Conservation (phyloP, 1,140 invertebrate genomes). For the Aricia agestis region DNA sequence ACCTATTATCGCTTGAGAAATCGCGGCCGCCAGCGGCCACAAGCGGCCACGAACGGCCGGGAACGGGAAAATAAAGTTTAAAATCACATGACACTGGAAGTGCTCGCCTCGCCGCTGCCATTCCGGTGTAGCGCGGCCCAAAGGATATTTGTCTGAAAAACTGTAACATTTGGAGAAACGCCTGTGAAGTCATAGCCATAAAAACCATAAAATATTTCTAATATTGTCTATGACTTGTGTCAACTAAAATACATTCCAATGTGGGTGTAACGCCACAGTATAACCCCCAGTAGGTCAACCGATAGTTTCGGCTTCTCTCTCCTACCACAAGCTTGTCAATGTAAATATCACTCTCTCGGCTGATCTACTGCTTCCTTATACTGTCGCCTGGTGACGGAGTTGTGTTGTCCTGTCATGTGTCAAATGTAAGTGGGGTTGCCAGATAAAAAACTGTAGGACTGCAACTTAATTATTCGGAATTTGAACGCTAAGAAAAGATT, state of each 20-base stretch:
- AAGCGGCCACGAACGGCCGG: too few species aligned
- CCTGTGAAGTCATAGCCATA: neutral
- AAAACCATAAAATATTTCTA: neutral
- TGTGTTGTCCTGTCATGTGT: constrained; percentile 30
- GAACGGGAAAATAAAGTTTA: too few species aligned
- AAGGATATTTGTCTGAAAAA: neutral
- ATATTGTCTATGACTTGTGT: constrained; percentile 16
- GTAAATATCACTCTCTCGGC: constrained; percentile 20
- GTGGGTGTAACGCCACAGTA: constrained; percentile 32
- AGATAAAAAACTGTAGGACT: too few species aligned
- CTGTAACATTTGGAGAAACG: neutral
- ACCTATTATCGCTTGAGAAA: too few species aligned
- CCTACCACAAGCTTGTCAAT: neutral
- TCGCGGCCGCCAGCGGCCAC: too few species aligned
- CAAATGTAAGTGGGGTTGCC: neutral
- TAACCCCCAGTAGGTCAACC: constrained; percentile 30
- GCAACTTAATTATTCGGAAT: too few species aligned
- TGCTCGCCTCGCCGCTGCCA: too few species aligned
- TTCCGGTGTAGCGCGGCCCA: too few species aligned
- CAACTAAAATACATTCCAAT: constrained; percentile 14
- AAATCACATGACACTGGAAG: too few species aligned
- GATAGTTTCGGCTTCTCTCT: constrained; percentile 13
- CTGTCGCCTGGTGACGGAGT: constrained; percentile 38
- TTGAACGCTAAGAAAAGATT: too few species aligned
- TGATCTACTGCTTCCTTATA: constrained; percentile 32